These are phyloP conservation scores for Emydocephalus ijimae DNA, from an alignment of 2,113 vertebrate species.

Conservation along the genomic window DNA sequence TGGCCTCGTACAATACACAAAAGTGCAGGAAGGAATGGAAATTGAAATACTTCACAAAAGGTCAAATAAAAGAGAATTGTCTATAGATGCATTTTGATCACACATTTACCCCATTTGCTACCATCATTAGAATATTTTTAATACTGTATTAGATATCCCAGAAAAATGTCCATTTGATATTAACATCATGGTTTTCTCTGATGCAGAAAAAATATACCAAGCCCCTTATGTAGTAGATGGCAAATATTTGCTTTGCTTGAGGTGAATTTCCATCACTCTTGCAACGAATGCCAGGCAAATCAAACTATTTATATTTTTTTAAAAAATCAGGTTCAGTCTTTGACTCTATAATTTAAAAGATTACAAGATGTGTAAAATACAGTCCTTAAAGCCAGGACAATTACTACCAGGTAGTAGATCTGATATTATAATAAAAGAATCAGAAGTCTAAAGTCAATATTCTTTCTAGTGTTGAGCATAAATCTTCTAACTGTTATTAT, in stretches of 20 bases:
- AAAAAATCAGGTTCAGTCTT: neutral
- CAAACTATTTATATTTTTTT: neutral
- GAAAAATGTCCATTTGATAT: neutral
- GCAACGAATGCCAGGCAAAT: neutral
- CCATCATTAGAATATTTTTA: neutral
- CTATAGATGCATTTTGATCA: fast-evolving
- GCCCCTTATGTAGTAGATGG: neutral
- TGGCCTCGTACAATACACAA: neutral
- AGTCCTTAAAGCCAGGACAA: neutral
- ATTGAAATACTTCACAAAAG: conserved; percentile 10
- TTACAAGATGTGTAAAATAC: too few species aligned
- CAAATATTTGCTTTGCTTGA: neutral
- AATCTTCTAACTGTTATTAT: neutral
- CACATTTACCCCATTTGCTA: neutral
- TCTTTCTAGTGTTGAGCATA: neutral
- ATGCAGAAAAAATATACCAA: neutral
- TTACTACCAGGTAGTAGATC: neutral
- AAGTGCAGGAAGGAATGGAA: neutral
- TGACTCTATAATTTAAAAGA: neutral
- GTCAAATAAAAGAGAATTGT: neutral
- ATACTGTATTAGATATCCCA: conserved; percentile 9
- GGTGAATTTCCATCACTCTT: neutral
- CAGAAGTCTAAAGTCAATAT: neutral
- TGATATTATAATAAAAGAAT: neutral
- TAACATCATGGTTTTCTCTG: neutral